These are phyloP conservation scores for Muscidifurax raptorellus DNA, from an alignment of 1,140 invertebrate species.

Conservation along the genomic window DNA sequence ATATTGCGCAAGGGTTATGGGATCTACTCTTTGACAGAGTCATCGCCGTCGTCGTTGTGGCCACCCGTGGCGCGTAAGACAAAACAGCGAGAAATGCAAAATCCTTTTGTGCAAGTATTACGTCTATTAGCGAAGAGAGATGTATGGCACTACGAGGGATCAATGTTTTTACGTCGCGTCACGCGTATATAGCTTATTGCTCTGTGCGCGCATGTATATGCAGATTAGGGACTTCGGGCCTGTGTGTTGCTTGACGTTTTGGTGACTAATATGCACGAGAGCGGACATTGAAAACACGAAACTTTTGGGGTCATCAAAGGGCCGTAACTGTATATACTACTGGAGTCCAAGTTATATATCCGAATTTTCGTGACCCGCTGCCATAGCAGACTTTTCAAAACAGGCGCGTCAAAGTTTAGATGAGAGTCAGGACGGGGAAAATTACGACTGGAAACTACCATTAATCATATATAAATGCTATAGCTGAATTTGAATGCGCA, in stretches of 20 bases:
- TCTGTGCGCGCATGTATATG: no score
- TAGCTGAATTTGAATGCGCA: no score
- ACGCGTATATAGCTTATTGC: no score
- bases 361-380: no score
- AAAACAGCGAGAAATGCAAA: background rate
- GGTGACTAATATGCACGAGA: background rate
- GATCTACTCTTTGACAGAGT: slow-evolving; percentile 2
- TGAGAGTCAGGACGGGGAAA: no score
- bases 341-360: no score
- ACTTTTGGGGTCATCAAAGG: background rate
- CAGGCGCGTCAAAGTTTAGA: no score
- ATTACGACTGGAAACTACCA: no score
- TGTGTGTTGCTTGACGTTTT: background rate
- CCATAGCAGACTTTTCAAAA: no score
- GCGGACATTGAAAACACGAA: background rate
- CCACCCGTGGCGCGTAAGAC: background rate
- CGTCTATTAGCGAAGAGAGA: background rate
- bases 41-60: background rate
- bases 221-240: no score
- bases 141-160: background rate
- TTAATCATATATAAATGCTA: no score
- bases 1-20: background rate
- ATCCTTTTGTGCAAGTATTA: background rate
- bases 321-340: no score
- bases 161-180: background rate